These are phyloP conservation scores for Prenolepis imparis DNA, from an alignment of 2,888 invertebrate species.

Conservation along the genomic window DNA sequence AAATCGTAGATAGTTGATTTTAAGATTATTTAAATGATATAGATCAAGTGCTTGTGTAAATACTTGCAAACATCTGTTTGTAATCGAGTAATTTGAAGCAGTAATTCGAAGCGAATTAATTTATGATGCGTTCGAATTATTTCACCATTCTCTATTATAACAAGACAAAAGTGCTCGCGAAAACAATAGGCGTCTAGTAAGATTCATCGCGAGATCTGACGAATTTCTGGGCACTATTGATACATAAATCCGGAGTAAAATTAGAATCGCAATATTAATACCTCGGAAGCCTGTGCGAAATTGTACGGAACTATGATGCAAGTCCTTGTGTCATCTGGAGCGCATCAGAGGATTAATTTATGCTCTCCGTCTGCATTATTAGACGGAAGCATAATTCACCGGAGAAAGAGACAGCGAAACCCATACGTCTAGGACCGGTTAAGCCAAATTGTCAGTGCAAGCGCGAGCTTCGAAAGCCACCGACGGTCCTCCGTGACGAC, in stretches of 20 bases:
- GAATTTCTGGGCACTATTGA: background rate
- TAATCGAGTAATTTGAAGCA: background rate
- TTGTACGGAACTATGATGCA: background rate
- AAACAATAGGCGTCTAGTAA: background rate
- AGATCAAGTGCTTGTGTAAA: background rate
- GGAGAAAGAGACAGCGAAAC: conserved; percentile 10
- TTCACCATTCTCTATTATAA: background rate
- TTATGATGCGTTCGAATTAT: background rate
- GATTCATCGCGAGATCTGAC: background rate
- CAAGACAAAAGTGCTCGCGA: background rate
- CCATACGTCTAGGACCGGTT: conserved; percentile 12
- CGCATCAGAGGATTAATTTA: conserved; percentile 49
- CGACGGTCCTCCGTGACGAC: background rate
- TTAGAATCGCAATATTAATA: background rate
- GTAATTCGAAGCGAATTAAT: background rate
- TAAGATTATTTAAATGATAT: background rate
- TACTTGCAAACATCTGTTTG: background rate
- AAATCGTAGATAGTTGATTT: background rate
- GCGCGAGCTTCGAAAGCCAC: conserved; percentile 6
- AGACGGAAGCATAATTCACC: conserved; percentile 17
- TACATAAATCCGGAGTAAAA: background rate
- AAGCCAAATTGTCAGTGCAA: conserved; percentile 30
- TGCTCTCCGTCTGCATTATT: conserved; percentile 5
- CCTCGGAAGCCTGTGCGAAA: background rate
- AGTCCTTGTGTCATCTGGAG: background rate